A percentile compares a stretch with the other conserved stretches of the same genome.
phyloP scores from a whole-genome alignment of 2,797 vertebrate species.

The Trachurus trachurus region DNA sequence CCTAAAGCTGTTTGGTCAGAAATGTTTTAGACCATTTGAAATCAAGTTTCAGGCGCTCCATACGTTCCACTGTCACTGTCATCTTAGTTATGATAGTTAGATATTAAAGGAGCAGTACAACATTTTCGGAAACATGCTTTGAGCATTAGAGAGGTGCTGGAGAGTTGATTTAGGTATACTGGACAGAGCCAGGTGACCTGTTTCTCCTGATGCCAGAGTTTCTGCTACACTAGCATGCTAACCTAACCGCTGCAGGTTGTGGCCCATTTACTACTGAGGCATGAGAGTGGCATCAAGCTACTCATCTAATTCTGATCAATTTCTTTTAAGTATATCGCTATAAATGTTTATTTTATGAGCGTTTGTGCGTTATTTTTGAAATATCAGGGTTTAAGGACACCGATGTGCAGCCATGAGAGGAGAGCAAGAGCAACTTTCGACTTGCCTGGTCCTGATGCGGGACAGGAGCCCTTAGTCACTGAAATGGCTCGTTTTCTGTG shows the following conservation, averaged over 20 bases:
- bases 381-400: background rate
- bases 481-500: constrained; percentile 38
- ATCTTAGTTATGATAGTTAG: background rate
- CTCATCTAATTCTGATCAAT: background rate
- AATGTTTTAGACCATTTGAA: background rate
- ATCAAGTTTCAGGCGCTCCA: background rate
- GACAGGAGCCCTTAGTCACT: constrained; percentile 57
- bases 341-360: background rate
- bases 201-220: background rate
- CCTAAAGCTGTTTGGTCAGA: background rate
- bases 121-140: background rate
- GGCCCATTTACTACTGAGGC: background rate
- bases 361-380: background rate
- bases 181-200: background rate
- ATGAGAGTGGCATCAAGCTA: background rate
- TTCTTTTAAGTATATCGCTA: too few species aligned
- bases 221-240: constrained; percentile 21
- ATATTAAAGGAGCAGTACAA: background rate
- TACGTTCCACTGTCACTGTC: background rate
- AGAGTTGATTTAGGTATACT: background rate
- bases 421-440: constrained; percentile 38
- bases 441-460: constrained; percentile 53
- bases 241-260: background rate
- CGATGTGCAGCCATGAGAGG: constrained; percentile 35
- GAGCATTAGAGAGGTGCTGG: background rate